Percentiles rank a stretch among this genome's conserved stretches.
Evolutionary conservation across 92 coral and sea anemone species (phyloP).

Genomic region (Parazoanthus darwini): DNA sequence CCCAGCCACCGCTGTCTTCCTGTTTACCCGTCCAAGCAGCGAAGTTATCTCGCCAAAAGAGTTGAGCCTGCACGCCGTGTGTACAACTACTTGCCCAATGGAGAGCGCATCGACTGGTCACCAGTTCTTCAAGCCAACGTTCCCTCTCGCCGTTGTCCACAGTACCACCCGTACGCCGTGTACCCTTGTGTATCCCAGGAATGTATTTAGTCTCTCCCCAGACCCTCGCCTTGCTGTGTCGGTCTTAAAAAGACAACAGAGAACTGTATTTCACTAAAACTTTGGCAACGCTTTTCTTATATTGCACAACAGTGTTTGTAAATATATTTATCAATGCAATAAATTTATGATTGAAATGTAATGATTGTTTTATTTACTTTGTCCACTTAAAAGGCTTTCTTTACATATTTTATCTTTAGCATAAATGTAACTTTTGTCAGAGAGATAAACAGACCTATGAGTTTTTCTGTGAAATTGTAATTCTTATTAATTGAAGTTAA

Average conservation of each 20-base stretch:
- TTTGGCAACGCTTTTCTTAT: too few species aligned
- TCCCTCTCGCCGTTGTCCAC: slow-evolving; percentile 33
- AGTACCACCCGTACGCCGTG: slow-evolving; percentile 32
- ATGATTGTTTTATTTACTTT: not conserved
- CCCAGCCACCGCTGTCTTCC: not conserved
- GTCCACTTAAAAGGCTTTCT: too few species aligned
- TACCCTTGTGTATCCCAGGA: slow-evolving; percentile 11
- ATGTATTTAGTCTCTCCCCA: not conserved
- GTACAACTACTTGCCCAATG: not conserved
- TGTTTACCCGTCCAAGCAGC: too few species aligned
- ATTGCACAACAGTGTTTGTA: too few species aligned
- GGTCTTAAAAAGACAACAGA: not conserved
- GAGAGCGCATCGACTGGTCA: slow-evolving; percentile 12
- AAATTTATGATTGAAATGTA: not conserved
- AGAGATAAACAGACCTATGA: too few species aligned
- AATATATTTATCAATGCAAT: not conserved
- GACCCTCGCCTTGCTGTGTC: not conserved
- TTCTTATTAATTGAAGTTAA: too few species aligned
- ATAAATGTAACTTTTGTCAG: too few species aligned
- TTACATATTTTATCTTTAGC: too few species aligned
- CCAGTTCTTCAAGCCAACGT: not conserved
- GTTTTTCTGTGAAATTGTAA: too few species aligned
- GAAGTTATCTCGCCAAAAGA: not conserved
- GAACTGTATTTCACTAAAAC: not conserved
- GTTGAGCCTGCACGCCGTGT: not conserved